phyloP scores from a whole-genome alignment of 1,140 invertebrate species.

The Drosophila setifemur region DNA sequence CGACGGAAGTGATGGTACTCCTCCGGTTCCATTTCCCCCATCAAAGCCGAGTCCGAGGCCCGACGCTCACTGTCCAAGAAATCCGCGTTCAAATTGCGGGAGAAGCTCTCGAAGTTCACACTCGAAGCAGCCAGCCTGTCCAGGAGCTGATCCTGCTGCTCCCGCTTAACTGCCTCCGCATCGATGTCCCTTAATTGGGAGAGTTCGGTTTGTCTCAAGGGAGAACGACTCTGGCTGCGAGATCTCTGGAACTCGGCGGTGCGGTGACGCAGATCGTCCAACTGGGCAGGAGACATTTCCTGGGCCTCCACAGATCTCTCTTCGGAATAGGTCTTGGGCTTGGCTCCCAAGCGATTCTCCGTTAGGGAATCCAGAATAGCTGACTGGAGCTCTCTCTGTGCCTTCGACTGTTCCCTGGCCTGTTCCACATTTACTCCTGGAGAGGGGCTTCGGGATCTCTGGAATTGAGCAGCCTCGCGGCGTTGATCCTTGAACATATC shows the following conservation, averaged over 20 bases:
- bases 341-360: conserved; percentile 62
- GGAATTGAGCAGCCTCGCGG: conserved; percentile 32
- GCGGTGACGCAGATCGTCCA: conserved; percentile 64
- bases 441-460: conserved; percentile 55
- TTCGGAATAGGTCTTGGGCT: conserved; percentile 57
- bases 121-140: conserved; percentile 61
- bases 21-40: conserved; percentile 68
- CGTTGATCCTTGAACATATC: conserved; percentile 49
- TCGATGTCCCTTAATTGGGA: conserved; percentile 49
- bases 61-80: conserved; percentile 72
- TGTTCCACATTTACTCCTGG: conserved; percentile 19
- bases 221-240: conserved; percentile 70
- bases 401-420: conserved; percentile 30
- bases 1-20: conserved; percentile 78
- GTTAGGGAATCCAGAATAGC: conserved; percentile 57
- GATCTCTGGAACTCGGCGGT: conserved; percentile 72
- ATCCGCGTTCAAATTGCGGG: conserved; percentile 62
- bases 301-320: conserved; percentile 23
- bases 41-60: conserved; percentile 71
- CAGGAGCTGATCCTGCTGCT: conserved; percentile 63
- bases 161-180: conserved; percentile 47
- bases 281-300: conserved; percentile 34
- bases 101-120: conserved; percentile 69
- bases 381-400: conserved; percentile 60
- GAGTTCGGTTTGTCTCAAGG: conserved; percentile 32